phyloP scores from a whole-genome alignment of 2,797 vertebrate species.

The Oreochromis mossambicus region DNA sequence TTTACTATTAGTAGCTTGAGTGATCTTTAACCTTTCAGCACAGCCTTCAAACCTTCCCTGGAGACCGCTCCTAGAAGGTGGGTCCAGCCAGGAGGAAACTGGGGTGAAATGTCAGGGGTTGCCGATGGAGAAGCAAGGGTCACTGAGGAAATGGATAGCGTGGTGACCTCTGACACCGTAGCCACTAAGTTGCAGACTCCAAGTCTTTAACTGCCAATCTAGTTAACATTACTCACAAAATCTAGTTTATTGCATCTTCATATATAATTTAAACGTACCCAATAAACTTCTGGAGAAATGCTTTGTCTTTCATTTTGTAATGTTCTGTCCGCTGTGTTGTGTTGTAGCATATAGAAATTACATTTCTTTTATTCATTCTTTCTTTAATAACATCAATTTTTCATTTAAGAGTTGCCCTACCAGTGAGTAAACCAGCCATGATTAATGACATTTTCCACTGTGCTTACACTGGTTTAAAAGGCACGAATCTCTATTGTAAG shows the following conservation, averaged over 20 bases:
- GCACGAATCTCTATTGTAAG: background rate
- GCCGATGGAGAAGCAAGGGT: conserved; percentile 42
- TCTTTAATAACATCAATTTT: background rate
- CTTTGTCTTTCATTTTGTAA: background rate
- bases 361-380: background rate
- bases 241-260: background rate
- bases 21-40: conserved; percentile 4
- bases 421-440: background rate
- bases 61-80: background rate
- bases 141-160: conserved; percentile 34
- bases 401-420: background rate
- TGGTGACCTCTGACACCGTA: conserved; percentile 48
- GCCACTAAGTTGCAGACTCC: conserved; percentile 30
- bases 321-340: background rate
- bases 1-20: background rate
- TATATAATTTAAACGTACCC: background rate
- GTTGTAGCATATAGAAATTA: background rate
- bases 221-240: background rate
- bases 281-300: background rate
- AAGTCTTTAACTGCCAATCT: conserved; percentile 20
- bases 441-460: background rate
- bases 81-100: conserved; percentile 18
- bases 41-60: background rate
- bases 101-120: conserved; percentile 46
- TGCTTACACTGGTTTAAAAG: background rate